phyloP scores from a whole-genome alignment of 2,888 invertebrate genomes.

The Frankliniella intonsa region DNA sequence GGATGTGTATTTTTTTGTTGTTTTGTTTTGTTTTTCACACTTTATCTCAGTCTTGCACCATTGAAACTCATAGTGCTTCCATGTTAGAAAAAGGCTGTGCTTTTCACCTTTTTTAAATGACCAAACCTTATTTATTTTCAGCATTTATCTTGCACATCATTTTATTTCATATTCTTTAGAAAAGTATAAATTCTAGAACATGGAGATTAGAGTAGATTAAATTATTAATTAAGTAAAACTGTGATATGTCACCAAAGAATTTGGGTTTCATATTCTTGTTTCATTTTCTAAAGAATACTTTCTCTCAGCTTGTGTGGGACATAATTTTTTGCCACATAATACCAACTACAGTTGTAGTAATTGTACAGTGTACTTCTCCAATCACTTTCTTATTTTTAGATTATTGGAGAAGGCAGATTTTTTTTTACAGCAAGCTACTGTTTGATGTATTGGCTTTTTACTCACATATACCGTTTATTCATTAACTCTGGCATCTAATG shows the following conservation, averaged over 20 bases:
- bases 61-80: background rate
- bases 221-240: background rate
- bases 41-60: background rate
- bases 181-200: background rate
- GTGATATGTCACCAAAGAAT: slow-evolving; percentile 20
- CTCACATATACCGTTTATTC: too few species aligned
- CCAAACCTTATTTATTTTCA: background rate
- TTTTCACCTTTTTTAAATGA: background rate
- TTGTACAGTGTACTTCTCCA: background rate
- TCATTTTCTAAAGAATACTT: background rate
- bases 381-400: background rate
- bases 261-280: background rate
- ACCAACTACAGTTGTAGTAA: background rate
- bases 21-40: background rate
- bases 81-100: background rate
- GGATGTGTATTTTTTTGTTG: background rate
- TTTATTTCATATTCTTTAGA: background rate
- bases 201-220: background rate
- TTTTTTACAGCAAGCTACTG: background rate
- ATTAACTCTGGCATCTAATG: too few species aligned
- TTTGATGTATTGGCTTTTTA: too few species aligned
- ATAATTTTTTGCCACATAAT: background rate
- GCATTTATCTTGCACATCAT: background rate
- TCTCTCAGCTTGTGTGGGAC: background rate
- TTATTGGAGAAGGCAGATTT: background rate